A percentile compares a stretch with the other conserved stretches of the same genome.
phyloP scores from a whole-genome alignment of 1,140 invertebrate genomes.

The Musca vetustissima region DNA sequence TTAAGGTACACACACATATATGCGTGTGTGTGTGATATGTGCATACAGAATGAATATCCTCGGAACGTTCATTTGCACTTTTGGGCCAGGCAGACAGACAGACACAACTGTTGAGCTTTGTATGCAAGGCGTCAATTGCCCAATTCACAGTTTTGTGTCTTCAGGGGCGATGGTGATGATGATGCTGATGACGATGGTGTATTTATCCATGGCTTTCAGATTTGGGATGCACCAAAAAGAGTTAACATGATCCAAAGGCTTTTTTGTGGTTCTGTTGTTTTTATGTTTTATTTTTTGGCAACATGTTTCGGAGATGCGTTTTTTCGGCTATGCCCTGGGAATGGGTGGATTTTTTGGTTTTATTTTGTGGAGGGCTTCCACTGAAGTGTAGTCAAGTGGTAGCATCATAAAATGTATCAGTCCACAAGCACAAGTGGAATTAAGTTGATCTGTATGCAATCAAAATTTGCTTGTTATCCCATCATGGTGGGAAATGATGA shows the following conservation, averaged over 20 bases:
- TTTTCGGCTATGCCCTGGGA: not conserved
- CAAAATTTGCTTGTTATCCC: constrained; percentile 19
- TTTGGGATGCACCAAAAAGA: constrained; percentile 3
- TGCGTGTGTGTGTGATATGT: too few species aligned
- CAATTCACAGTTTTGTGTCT: constrained; percentile 18
- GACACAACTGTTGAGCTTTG: too few species aligned
- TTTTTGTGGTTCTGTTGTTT: too few species aligned
- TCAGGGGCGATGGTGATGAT: not conserved
- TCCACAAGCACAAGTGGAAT: not conserved
- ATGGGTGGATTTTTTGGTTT: not conserved
- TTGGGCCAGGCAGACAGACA: too few species aligned
- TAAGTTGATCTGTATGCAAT: constrained; percentile 18
- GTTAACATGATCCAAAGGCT: not conserved
- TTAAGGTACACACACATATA: too few species aligned
- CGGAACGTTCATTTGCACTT: too few species aligned
- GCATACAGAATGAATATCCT: too few species aligned
- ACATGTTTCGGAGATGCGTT: constrained; percentile 2
- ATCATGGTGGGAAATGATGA: not conserved
- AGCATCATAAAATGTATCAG: constrained; percentile 4
- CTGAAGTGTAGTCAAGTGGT: too few species aligned
- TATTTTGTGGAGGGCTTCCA: not conserved
- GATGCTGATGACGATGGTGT: not conserved
- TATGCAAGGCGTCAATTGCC: constrained; percentile 20
- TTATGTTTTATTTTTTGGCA: not conserved
- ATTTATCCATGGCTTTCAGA: not conserved